Conservation (phyloP, 2,797 vertebrate genomes). For the Acanthurus lineatus region DNA sequence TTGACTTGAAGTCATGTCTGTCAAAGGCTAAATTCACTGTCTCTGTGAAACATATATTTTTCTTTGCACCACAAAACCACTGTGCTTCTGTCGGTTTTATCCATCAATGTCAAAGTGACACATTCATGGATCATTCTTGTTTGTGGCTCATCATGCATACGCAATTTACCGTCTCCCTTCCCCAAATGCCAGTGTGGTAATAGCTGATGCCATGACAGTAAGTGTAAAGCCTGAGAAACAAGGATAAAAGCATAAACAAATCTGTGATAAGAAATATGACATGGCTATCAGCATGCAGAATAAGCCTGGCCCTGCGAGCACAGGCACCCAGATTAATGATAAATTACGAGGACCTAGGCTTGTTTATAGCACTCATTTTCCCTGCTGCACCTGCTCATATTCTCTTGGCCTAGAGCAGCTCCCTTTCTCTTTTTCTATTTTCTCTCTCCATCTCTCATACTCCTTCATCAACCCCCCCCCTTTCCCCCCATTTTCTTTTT, state of each 20-base stretch:
- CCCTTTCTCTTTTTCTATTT: constrained; percentile 76
- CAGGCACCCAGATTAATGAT: constrained; percentile 88
- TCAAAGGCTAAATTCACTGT: background rate
- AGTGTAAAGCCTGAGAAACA: constrained; percentile 83
- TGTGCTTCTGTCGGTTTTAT: constrained; percentile 33
- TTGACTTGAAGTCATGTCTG: constrained; percentile 39
- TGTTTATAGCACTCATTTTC: constrained; percentile 88
- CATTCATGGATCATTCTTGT: constrained; percentile 61
- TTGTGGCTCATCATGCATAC: constrained; percentile 54
- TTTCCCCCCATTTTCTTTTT: constrained; percentile 61
- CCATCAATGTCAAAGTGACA: constrained; percentile 67
- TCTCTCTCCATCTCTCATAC: constrained; percentile 76
- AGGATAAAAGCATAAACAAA: constrained; percentile 89
- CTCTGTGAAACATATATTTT: constrained; percentile 17
- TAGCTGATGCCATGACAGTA: constrained; percentile 79
- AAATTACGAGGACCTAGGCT: constrained; percentile 87
- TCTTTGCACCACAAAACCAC: constrained; percentile 11
- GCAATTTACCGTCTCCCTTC: constrained; percentile 46
- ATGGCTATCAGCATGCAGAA: constrained; percentile 89
- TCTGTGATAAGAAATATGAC: constrained; percentile 88
- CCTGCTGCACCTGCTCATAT: constrained; percentile 88
- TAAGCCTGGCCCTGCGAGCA: constrained; percentile 82
- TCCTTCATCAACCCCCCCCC: constrained; percentile 55
- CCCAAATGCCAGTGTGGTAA: constrained; percentile 70
- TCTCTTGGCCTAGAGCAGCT: constrained; percentile 86